A percentile compares a stretch with the other conserved stretches of the same genome.
phyloP scores from a whole-genome alignment of 2,113 vertebrate species.

The Melanostigma gelatinosum region DNA sequence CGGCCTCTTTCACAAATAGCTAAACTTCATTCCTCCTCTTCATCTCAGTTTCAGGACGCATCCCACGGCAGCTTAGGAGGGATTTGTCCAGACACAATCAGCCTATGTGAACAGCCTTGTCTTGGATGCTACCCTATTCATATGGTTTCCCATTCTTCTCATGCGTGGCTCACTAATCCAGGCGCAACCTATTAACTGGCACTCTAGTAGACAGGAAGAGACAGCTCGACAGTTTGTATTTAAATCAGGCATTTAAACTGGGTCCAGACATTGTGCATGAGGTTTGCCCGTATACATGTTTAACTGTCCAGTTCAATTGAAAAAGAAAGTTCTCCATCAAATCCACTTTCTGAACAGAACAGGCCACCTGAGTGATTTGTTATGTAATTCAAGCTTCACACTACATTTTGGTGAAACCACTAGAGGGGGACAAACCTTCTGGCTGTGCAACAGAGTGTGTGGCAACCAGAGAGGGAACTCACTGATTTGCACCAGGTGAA shows the following conservation, averaged over 20 bases:
- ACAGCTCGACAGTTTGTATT: conserved; percentile 59
- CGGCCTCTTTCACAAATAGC: conserved; percentile 22
- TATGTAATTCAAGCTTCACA: not conserved
- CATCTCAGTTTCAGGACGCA: conserved; percentile 37
- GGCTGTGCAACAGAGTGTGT: not conserved
- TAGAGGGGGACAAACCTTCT: conserved; percentile 63
- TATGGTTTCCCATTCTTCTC: conserved; percentile 62
- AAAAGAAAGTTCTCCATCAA: not conserved
- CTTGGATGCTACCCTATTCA: conserved; percentile 61
- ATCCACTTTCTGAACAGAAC: not conserved
- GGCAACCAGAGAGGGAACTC: conserved; percentile 27
- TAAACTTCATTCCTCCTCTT: conserved; percentile 33
- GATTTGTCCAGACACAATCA: conserved; percentile 75
- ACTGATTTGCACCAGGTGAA: conserved; percentile 52
- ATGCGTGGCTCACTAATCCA: conserved; percentile 65
- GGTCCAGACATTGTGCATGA: not conserved
- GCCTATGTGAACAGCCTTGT: conserved; percentile 56
- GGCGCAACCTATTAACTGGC: conserved; percentile 65
- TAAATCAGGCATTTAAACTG: conserved; percentile 28
- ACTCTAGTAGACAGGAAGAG: conserved; percentile 65
- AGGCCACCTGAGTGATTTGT: not conserved
- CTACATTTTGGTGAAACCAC: conserved; percentile 51
- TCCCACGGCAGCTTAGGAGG: conserved; percentile 57
- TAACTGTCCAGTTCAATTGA: not conserved
- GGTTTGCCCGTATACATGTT: conserved; percentile 42